Evolutionary conservation across 2,113 vertebrate species (phyloP).

Genomic region (Tragelaphus imberbis): DNA sequence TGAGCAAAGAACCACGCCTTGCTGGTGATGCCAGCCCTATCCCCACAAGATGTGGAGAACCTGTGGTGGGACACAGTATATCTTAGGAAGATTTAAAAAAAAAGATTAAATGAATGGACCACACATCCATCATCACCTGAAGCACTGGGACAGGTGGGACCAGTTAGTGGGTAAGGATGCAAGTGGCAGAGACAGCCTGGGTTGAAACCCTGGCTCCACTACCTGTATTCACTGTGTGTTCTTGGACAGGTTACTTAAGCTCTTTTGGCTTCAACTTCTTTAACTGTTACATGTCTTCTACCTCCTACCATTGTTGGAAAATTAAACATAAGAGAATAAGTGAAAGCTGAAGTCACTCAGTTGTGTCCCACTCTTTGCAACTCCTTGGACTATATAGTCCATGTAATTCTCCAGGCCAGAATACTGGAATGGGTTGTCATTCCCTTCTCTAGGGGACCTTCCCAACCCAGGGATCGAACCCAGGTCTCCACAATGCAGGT

Average conservation of each 20-base stretch:
- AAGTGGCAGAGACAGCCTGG: not conserved
- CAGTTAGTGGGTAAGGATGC: not conserved
- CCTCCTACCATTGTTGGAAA: not conserved
- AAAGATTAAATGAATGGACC: not conserved
- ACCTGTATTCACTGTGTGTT: not conserved
- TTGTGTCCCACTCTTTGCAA: not conserved
- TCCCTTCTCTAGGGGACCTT: not conserved
- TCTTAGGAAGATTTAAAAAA: not conserved
- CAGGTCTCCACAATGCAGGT: not conserved
- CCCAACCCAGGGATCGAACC: not conserved
- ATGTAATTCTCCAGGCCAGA: not conserved
- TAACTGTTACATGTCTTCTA: not conserved
- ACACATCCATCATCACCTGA: not conserved
- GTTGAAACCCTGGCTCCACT: not conserved
- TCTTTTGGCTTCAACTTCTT: not conserved
- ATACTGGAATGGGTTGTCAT: not conserved
- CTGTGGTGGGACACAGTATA: not conserved
- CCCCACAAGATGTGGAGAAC: not conserved
- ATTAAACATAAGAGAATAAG: not conserved
- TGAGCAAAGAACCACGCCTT: accelerated
- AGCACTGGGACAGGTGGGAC: not conserved
- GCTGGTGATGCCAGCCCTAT: no score
- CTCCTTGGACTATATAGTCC: not conserved
- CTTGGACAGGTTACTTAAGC: not conserved
- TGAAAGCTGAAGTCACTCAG: not conserved